phyloP scores from a whole-genome alignment of 2,797 vertebrate species.

The Sebastes itinus region DNA sequence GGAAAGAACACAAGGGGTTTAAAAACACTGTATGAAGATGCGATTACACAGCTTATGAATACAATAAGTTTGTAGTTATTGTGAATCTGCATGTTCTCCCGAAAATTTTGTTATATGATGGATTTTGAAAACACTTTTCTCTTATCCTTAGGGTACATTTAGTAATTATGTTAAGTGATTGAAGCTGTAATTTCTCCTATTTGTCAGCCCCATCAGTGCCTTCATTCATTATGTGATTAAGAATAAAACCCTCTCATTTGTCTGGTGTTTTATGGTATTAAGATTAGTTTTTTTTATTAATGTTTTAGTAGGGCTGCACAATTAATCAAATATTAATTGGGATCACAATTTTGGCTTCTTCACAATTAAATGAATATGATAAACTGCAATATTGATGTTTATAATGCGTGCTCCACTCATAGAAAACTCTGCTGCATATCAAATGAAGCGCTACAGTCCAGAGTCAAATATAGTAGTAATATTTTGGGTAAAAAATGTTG shows the following conservation, averaged over 20 bases:
- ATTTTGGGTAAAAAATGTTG: no score
- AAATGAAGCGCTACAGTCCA: no score
- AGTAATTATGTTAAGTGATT: not conserved
- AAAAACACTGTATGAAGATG: not conserved
- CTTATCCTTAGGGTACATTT: not conserved
- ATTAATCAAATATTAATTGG: no score
- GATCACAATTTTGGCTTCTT: no score
- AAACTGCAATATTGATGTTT: no score
- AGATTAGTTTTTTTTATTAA: not conserved
- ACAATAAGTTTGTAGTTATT: not conserved
- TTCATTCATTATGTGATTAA: not conserved
- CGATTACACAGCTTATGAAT: not conserved
- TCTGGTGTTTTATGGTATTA: not conserved
- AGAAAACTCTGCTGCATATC: no score
- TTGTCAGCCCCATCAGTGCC: not conserved
- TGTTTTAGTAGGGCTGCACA: not conserved
- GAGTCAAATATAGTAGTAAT: no score
- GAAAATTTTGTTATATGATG: accelerated
- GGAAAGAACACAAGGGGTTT: not conserved
- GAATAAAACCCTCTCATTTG: not conserved
- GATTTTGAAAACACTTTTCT: not conserved
- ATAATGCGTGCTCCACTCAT: no score
- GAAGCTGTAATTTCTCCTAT: not conserved
- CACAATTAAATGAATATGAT: no score
- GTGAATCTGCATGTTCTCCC: not conserved